Percentiles rank a stretch among this genome's conserved stretches.
Evolutionary conservation across 2,888 invertebrate genomes (phyloP).

Genomic region (Acleris cristana): DNA sequence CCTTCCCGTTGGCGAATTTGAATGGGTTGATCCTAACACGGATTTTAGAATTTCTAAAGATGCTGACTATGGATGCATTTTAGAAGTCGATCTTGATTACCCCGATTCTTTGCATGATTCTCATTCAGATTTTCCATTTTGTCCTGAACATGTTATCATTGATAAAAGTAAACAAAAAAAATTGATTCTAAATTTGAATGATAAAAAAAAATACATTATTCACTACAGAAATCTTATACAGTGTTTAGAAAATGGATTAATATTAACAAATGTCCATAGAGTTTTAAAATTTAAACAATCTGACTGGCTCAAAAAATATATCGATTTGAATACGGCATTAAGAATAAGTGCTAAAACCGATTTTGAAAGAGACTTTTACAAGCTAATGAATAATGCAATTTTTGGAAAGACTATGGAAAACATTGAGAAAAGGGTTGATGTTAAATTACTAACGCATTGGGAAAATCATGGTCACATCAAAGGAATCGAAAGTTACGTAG

Average conservation of each 20-base stretch:
- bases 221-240: constrained; percentile 36
- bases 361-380: no score
- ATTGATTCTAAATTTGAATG: constrained; percentile 26
- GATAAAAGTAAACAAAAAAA: constrained; percentile 16
- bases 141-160: constrained; percentile 25
- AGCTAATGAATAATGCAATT: no score
- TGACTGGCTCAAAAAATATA: constrained; percentile 24
- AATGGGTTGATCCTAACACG: background rate
- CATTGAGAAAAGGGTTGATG: no score
- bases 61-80: constrained; percentile 23
- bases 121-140: constrained; percentile 36
- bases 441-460: no score
- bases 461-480: no score
- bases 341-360: no score
- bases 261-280: constrained; percentile 32
- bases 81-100: constrained; percentile 39
- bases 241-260: constrained; percentile 23
- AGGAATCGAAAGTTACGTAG: no score
- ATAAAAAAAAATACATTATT: constrained; percentile 34
- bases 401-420: no score
- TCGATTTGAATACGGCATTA: no score
- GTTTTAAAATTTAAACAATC: constrained; percentile 26
- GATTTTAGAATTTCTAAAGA: constrained; percentile 16
- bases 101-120: constrained; percentile 30
- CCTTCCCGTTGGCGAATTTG: constrained; percentile 10